Evolutionary conservation across 2,888 invertebrate species (phyloP), one percentile per base, ranked within the genome.

Genomic region (Drosophila pegasa): DNA sequence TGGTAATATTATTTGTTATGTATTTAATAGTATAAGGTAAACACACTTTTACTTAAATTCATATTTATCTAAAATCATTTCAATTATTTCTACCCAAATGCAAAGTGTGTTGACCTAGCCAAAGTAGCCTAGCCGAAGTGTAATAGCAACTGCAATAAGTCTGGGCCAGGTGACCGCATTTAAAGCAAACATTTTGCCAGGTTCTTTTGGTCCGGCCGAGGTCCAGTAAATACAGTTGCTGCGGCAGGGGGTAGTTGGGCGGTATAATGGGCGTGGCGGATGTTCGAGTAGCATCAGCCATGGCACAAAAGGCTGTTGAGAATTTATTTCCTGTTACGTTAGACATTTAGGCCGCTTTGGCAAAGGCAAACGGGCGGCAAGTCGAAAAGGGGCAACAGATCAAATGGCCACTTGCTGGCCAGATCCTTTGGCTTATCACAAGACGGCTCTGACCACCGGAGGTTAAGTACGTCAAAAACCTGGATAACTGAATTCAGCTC

Each of bases 301-400:
- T 6, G 45, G 57, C 66, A 83, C 65, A 77, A 83, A 71, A 70
- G 72, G 71, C 78, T 72, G 87, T 78, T 83, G 74, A 86, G 80
- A 80, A 88, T 85, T 83, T 88, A 86, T 88, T 88, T 88, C 78
- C 87, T 86, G 83, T 83, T 80, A 58, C 68, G 56, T 77, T 69
- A 71, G 72, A 82, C 77, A 87, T 87, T 84, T 81, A 66, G 84
- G 83, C 73, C 80, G 84, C 78, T 80, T 78, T 72, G 68, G 62
- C 55, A 16, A 55, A 66, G 68, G 62, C 55, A 16, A 55, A 66
- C 54, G 62, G 62, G 50, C 55, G 47, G 50, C 57, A 58, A 76
- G 67, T 75, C 73, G 78, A 72, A 80, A 79, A 60, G 80, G 55
- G 58, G 66, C 67, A 69, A 62, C 83, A 85, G 88, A 83, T 85